Evolutionary conservation across 2,888 invertebrate genomes (phyloP).

Genomic region (Drosophila antonietae): DNA sequence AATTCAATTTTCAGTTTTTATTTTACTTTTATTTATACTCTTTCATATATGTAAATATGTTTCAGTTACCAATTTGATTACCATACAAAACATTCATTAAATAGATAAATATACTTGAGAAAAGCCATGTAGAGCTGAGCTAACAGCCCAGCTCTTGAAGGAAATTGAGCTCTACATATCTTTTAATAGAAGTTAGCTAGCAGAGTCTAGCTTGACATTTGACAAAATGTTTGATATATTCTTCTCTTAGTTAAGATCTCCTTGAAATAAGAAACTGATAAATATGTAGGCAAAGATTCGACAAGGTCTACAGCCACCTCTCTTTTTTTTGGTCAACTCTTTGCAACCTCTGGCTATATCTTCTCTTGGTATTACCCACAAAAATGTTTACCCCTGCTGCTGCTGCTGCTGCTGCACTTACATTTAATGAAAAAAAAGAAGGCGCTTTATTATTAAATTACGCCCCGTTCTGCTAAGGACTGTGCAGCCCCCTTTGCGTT

Average conservation of each 20-base stretch:
- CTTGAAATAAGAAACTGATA: not conserved
- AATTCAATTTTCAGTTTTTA: too few relatives aligned
- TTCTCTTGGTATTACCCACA: not conserved
- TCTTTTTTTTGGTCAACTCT: slow-evolving; percentile 11
- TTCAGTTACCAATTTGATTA: too few relatives aligned
- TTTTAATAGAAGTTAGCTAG: too few relatives aligned
- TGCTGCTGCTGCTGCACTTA: slow-evolving; percentile 49
- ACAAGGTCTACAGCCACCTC: not conserved
- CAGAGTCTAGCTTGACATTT: too few relatives aligned
- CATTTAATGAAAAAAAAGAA: slow-evolving; percentile 69
- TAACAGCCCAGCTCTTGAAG: too few relatives aligned
- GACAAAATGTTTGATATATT: too few relatives aligned
- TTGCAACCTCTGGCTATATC: slow-evolving; percentile 10
- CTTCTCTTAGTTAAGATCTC: not conserved
- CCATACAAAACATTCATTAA: too few relatives aligned
- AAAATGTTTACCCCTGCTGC: not conserved
- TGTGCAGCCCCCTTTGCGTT: slow-evolving; percentile 42
- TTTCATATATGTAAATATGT: too few relatives aligned
- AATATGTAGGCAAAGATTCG: not conserved
- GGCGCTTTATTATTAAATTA: slow-evolving; percentile 75
- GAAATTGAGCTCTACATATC: too few relatives aligned
- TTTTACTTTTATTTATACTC: too few relatives aligned
- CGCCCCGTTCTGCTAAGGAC: slow-evolving; percentile 23
- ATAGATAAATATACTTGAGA: too few relatives aligned
- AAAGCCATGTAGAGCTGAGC: too few relatives aligned